Conservation (phyloP, 2,888 invertebrate species). For the Nowickia ferox region DNA sequence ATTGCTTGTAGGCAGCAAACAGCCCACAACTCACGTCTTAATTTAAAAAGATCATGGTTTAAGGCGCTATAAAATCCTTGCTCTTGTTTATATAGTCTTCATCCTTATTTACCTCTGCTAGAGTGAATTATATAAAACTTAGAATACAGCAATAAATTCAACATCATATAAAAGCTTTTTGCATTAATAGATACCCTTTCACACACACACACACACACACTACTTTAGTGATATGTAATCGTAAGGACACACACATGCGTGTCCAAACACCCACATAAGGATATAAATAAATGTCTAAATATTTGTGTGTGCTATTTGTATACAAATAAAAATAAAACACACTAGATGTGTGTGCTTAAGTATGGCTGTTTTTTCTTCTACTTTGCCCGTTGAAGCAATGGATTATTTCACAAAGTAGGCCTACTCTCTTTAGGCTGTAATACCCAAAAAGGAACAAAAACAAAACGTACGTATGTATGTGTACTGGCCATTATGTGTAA, state of each 20-base stretch:
- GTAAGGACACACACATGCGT: neutral
- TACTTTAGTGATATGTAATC: too few relatives aligned
- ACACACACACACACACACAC: neutral
- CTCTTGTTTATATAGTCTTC: neutral
- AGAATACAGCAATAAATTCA: slow-evolving; percentile 52
- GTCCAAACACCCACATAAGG: neutral
- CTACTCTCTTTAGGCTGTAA: neutral
- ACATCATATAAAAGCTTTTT: slow-evolving; percentile 63
- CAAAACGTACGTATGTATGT: neutral
- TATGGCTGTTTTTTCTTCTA: neutral
- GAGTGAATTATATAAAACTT: slow-evolving; percentile 32
- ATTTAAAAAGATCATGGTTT: too few relatives aligned
- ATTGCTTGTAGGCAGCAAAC: too few relatives aligned
- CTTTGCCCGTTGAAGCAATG: slow-evolving; percentile 9
- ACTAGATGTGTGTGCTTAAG: neutral
- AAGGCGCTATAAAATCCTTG: neutral
- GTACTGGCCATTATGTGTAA: slow-evolving; percentile 22
- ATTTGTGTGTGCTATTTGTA: neutral
- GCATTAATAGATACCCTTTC: slow-evolving; percentile 45
- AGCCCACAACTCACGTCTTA: too few relatives aligned
- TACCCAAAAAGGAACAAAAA: neutral
- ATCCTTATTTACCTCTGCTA: neutral
- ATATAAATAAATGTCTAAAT: neutral
- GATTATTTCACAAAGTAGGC: slow-evolving; percentile 34
- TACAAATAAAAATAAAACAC: slow-evolving; percentile 19